Conservation (phyloP, 2,797 vertebrate species). For the Vultur gryphus region DNA sequence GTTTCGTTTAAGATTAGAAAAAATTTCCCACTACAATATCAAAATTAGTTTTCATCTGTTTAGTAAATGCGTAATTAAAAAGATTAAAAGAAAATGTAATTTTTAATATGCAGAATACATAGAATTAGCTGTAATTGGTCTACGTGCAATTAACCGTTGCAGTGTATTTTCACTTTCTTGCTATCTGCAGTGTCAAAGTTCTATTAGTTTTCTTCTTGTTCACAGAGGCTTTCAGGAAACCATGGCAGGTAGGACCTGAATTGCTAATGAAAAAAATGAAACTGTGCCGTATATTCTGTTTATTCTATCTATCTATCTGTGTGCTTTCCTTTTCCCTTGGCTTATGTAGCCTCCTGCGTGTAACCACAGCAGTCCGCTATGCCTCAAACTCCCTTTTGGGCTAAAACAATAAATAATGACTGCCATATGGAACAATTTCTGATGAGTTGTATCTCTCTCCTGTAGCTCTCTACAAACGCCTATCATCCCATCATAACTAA, state of each 20-base stretch:
- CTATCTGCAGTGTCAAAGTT: neutral
- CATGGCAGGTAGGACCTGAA: neutral
- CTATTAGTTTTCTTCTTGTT: neutral
- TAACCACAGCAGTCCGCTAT: neutral
- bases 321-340: neutral
- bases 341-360: neutral
- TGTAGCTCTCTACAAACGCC: constrained; percentile 73
- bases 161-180: neutral
- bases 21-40: neutral
- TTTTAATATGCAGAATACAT: neutral
- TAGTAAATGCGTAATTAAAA: neutral
- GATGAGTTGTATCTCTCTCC: neutral
- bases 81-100: neutral
- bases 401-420: neutral
- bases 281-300: neutral
- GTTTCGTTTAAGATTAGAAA: neutral
- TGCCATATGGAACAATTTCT: neutral
- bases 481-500: constrained; percentile 73
- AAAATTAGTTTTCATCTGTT: neutral
- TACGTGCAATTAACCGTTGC: neutral
- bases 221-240: neutral
- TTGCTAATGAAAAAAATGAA: neutral
- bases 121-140: neutral
- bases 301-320: rapidly evolving
- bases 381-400: neutral